Evolutionary conservation across 2,113 vertebrate species (phyloP).

Genomic region (Canis aureus): DNA sequence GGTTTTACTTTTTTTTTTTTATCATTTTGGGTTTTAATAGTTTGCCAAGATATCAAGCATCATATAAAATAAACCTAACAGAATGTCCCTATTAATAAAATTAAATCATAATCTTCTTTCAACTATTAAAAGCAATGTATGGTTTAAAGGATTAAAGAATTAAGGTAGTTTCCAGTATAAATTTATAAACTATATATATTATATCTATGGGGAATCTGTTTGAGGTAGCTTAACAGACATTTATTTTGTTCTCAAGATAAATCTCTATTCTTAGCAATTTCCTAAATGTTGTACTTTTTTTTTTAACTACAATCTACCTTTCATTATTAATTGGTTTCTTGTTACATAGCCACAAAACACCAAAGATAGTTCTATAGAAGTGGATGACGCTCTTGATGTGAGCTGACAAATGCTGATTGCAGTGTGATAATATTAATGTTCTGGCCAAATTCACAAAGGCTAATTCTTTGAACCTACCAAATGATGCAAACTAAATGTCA

Average conservation of each 20-base stretch:
- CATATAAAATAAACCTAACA: not conserved
- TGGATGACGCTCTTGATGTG: not conserved
- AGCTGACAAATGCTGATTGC: constrained; percentile 38
- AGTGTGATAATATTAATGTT: constrained; percentile 44
- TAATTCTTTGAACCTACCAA: constrained; percentile 26
- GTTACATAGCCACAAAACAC: not conserved
- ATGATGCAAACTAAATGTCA: not conserved
- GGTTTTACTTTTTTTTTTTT: not conserved
- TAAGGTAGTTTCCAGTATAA: not conserved
- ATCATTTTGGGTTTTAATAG: not conserved
- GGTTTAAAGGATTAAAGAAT: not conserved
- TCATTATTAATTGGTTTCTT: not conserved
- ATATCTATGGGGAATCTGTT: not conserved
- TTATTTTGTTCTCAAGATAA: not conserved
- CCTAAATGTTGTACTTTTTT: not conserved
- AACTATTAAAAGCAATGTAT: not conserved
- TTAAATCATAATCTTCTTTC: not conserved
- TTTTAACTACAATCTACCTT: not conserved
- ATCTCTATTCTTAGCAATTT: not conserved
- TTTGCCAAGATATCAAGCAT: not conserved
- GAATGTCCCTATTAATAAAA: not conserved
- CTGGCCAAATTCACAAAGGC: constrained; percentile 16
- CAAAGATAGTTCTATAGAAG: not conserved
- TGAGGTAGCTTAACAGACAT: not conserved
- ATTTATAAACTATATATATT: not conserved